A percentile compares a stretch with the other conserved stretches of the same genome.
These are phyloP conservation scores for Lagodon rhomboides DNA, from an alignment of 2,797 vertebrate species.

Conservation along the genomic window DNA sequence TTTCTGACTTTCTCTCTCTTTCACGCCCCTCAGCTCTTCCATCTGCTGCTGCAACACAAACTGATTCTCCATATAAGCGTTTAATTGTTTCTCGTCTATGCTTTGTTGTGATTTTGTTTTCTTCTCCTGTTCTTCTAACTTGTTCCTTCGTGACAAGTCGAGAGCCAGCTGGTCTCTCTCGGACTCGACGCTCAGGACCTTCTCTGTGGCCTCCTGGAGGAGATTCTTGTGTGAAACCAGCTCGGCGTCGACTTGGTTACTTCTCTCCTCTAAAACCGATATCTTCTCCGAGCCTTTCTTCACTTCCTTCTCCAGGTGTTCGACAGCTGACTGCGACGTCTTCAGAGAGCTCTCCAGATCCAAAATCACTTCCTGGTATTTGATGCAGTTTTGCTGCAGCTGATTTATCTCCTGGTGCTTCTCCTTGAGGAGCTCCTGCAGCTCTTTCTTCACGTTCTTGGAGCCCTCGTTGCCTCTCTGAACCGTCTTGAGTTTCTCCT, in stretches of 20 bases:
- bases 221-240: slow-evolving; percentile 69
- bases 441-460: slow-evolving; percentile 88
- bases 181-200: slow-evolving; percentile 64
- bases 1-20: slow-evolving; percentile 66
- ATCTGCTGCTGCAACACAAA: slow-evolving; percentile 79
- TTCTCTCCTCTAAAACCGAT: slow-evolving; percentile 65
- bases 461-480: slow-evolving; percentile 87
- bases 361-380: slow-evolving; percentile 90
- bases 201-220: slow-evolving; percentile 79
- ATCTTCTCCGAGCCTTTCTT: slow-evolving; percentile 76
- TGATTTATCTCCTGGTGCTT: slow-evolving; percentile 92
- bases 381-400: slow-evolving; percentile 91
- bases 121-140: slow-evolving; percentile 68
- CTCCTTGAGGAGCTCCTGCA: slow-evolving; percentile 91
- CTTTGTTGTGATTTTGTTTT: slow-evolving; percentile 62
- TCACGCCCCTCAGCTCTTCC: slow-evolving; percentile 76
- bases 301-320: slow-evolving; percentile 81
- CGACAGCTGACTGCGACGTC: slow-evolving; percentile 73
- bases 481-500: slow-evolving; percentile 89
- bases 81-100: slow-evolving; percentile 72
- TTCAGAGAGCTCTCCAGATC: slow-evolving; percentile 88
- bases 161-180: slow-evolving; percentile 83
- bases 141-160: slow-evolving; percentile 71
- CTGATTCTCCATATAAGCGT: slow-evolving; percentile 76
- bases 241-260: slow-evolving; percentile 70